Base-by-base conservation (phyloP, 2,797 vertebrate genomes). In the Hoplostethus mediterraneus region DNA sequence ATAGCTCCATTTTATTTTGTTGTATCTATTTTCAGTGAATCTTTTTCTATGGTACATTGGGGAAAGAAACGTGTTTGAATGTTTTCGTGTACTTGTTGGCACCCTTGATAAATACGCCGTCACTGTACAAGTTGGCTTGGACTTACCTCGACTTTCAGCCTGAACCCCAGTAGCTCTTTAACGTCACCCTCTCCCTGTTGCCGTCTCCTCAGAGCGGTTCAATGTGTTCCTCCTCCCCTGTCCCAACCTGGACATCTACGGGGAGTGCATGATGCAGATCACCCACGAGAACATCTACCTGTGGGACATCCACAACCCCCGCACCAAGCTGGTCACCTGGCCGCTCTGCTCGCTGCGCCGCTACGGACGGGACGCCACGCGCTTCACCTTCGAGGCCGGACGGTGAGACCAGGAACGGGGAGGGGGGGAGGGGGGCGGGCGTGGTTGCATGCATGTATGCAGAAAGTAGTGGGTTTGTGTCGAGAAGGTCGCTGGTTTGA, bases 261-360 rank as follows among this genome's bases (percentile, higher is more conserved):
- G 98, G 2, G 98, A 98, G 92, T 98, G 98, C 88, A 98, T 96
- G 79, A 99, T 99, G 97, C 98, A 99, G 93, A 98, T 99, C 89
- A 99, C 98, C 4, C 97, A 98, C 6, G 98, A 99, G 91, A 98
- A 99, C 92, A 99, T 99, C 87, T 98, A 99, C 94, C 96, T 99
- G 77, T 99, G 98, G 98, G 98, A 99, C 84, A 95, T 98, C 77
- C 97, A 98, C 93, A 98, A 98, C 55, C 96, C 97, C 81, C 96
- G 97, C 86, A 95, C 97, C 83, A 99, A 97, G 85, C 91, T 99
- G 92, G 96, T 98, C 71, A 98, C 97, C 92, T 99, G 98, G 98
- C 98, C 98, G 0, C 96, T 99, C 67, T 97, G 96, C 88, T 99
- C 97, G 0, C 93, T 99, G 79, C 93, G 97, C 51, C 96, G 98